phyloP scores from a whole-genome alignment of 2,113 vertebrate genomes.

The Spilogale gracilis region DNA sequence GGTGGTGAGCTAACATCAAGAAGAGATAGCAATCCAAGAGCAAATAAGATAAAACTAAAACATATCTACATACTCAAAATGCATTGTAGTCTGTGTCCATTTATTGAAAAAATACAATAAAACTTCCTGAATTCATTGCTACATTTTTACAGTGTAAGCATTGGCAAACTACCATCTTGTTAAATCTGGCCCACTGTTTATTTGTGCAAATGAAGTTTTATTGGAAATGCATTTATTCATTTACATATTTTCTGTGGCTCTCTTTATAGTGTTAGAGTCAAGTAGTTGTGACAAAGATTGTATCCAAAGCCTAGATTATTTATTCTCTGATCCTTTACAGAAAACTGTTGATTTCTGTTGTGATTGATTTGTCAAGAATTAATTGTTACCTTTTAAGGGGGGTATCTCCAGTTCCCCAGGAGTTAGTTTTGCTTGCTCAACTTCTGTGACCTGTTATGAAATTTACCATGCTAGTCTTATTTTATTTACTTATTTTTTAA shows the following conservation, averaged over 20 bases:
- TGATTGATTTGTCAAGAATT: not conserved
- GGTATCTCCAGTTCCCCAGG: not conserved
- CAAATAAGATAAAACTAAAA: conserved; percentile 20
- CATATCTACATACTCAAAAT: conserved; percentile 18
- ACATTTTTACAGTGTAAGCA: not conserved
- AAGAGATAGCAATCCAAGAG: not conserved
- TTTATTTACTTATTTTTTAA: not conserved
- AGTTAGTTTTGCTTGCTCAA: conserved; percentile 17
- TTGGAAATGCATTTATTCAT: not conserved
- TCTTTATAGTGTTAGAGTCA: not conserved
- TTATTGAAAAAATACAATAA: not conserved
- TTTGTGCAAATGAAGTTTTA: conserved; percentile 20
- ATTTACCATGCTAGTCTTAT: not conserved
- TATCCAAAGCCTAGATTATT: not conserved
- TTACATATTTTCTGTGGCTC: not conserved
- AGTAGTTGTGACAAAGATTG: not conserved
- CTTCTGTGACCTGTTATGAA: not conserved
- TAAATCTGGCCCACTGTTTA: not conserved
- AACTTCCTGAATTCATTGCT: not conserved
- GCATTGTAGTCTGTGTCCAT: not conserved
- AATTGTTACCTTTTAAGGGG: not conserved
- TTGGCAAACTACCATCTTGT: not conserved
- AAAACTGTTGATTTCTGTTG: not conserved
- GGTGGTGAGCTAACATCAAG: not conserved
- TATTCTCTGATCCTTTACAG: not conserved